These are phyloP conservation scores for Recurvirostra avosetta DNA, from an alignment of 2,113 vertebrate species.

Conservation along the genomic window DNA sequence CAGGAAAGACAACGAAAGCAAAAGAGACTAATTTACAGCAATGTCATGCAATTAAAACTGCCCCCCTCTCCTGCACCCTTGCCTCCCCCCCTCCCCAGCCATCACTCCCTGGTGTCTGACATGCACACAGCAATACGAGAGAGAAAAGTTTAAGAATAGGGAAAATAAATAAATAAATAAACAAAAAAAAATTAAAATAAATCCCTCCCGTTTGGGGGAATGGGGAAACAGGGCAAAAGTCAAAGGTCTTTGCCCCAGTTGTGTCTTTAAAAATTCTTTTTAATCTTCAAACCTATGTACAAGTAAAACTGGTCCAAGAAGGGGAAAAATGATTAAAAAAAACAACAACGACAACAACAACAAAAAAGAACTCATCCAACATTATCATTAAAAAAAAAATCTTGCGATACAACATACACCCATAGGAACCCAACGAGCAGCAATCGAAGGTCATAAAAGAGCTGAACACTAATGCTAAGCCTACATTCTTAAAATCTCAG, in stretches of 20 bases:
- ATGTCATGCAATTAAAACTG: conserved; percentile 74
- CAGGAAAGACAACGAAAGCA: conserved; percentile 67
- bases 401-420: conserved; percentile 81
- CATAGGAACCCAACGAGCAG: conserved; percentile 88
- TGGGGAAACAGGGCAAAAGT: conserved; percentile 73
- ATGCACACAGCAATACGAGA: conserved; percentile 94
- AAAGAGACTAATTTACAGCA: conserved; percentile 69
- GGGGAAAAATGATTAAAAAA: conserved; percentile 43
- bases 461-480: conserved; percentile 86
- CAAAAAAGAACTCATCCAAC: conserved; percentile 62
- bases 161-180: conserved; percentile 64
- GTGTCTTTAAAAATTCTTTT: conserved; percentile 62
- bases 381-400: conserved; percentile 53
- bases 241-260: conserved; percentile 61
- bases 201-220: conserved; percentile 74
- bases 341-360: conserved; percentile 43
- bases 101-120: conserved; percentile 76
- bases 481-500: conserved; percentile 91
- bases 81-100: conserved; percentile 63
- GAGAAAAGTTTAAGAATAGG: conserved; percentile 83
- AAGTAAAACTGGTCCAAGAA: conserved; percentile 75
- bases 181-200: conserved; percentile 17
- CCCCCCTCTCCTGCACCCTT: conserved; percentile 65
- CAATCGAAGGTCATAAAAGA: conserved; percentile 84
- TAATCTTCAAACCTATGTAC: conserved; percentile 84